Percentiles rank a stretch among this genome's conserved stretches.
Evolutionary conservation across 1,140 invertebrate species (phyloP).

Genomic region (Phymorhynchus buccinoides): DNA sequence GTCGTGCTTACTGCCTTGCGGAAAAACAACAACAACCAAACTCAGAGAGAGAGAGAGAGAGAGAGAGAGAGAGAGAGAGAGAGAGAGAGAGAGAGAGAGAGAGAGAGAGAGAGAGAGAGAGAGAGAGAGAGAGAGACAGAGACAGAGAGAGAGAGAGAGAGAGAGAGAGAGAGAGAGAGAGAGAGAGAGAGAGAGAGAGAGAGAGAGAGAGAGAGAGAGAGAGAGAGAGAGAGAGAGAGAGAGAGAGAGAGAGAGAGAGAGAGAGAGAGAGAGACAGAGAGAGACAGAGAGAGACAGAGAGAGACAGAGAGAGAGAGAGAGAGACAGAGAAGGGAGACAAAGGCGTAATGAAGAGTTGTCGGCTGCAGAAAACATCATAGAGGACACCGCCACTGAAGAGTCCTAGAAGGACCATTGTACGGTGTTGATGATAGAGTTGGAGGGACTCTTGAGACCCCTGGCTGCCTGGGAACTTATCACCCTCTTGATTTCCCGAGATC

Average conservation of each 20-base stretch:
- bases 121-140: conserved; percentile 21
- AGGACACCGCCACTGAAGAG: too few species aligned
- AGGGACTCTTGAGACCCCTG: too few species aligned
- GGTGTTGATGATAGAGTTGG: too few species aligned
- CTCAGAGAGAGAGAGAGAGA: too few species aligned
- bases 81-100: conserved; percentile 7
- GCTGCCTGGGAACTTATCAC: too few species aligned
- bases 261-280: conserved; percentile 8
- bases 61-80: too few species aligned
- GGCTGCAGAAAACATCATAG: too few species aligned
- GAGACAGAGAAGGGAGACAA: conserved; percentile 13
- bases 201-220: not conserved
- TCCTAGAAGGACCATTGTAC: too few species aligned
- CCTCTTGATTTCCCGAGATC: too few species aligned
- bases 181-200: not conserved
- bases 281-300: conserved; percentile 10
- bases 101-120: conserved; percentile 19
- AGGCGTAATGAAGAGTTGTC: too few species aligned
- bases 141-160: not conserved
- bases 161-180: not conserved
- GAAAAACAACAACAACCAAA: too few species aligned
- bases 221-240: conserved; percentile 2
- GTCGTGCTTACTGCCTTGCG: too few species aligned
- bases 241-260: conserved; percentile 8
- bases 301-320: not conserved